phyloP scores from a whole-genome alignment of 2,888 invertebrate species.

The Sarcophaga subvicina region DNA sequence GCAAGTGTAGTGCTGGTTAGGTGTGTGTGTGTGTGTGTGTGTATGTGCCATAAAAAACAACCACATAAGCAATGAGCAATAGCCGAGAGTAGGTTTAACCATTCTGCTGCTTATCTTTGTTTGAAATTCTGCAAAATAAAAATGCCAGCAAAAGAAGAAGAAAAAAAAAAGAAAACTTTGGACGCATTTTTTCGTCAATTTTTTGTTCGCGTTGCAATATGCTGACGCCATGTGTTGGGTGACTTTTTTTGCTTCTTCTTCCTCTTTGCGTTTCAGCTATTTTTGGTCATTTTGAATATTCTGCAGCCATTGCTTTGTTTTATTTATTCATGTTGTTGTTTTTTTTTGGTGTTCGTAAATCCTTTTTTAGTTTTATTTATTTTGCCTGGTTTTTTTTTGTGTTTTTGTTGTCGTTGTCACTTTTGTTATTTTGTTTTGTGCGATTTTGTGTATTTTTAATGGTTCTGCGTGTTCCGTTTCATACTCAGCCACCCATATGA shows the following conservation, averaged over 20 bases:
- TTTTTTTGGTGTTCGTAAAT: slow-evolving; percentile 32
- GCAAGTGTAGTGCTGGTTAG: not conserved
- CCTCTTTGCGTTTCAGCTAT: not conserved
- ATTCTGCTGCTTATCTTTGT: slow-evolving; percentile 64
- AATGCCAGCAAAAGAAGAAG: slow-evolving; percentile 31
- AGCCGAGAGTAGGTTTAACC: slow-evolving; percentile 62
- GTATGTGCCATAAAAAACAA: slow-evolving; percentile 29
- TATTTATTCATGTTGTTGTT: not conserved
- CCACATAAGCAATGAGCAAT: not conserved
- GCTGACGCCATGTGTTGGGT: slow-evolving; percentile 61
- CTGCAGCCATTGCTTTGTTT: slow-evolving; percentile 53
- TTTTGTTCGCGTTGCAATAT: slow-evolving; percentile 52
- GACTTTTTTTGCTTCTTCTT: not conserved
- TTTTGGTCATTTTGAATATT: slow-evolving; percentile 59
- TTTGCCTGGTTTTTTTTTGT: slow-evolving; percentile 37
- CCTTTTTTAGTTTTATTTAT: slow-evolving; percentile 52
- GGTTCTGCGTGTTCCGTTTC: slow-evolving; percentile 68
- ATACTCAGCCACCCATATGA: slow-evolving; percentile 64
- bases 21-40: not conserved
- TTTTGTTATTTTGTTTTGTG: slow-evolving; percentile 36
- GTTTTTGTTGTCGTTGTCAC: not conserved
- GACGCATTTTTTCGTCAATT: slow-evolving; percentile 66
- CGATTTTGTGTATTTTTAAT: slow-evolving; percentile 66
- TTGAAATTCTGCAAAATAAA: slow-evolving; percentile 27
- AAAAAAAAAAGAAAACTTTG: no score